These are phyloP conservation scores for Gymnocephalus cernua DNA, from an alignment of 2,113 vertebrate species.

Conservation along the genomic window DNA sequence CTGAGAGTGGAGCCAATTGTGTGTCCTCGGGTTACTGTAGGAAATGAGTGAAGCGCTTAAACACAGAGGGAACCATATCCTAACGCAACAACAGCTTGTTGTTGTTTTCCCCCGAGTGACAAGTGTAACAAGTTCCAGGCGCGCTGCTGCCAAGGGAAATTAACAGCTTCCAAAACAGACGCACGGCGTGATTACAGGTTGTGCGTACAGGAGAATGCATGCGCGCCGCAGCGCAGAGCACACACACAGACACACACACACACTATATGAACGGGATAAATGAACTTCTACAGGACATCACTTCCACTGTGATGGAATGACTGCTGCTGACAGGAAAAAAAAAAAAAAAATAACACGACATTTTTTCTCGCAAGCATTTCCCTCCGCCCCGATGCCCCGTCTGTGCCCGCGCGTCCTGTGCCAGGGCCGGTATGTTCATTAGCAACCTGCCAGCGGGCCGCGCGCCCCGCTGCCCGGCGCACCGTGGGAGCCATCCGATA, in stretches of 20 bases:
- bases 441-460: slow-evolving; percentile 81
- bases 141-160: slow-evolving; percentile 50
- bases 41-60: background rate
- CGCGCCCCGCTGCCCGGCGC: slow-evolving; percentile 76
- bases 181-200: slow-evolving; percentile 65
- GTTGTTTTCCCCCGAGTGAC: slow-evolving; percentile 26
- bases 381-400: slow-evolving; percentile 32
- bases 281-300: too few relatives aligned
- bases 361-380: slow-evolving; percentile 46
- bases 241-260: background rate
- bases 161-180: slow-evolving; percentile 46
- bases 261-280: background rate
- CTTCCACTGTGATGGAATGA: slow-evolving; percentile 56
- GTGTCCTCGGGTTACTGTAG: background rate
- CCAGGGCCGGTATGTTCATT: slow-evolving; percentile 74
- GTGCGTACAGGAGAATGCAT: slow-evolving; percentile 43
- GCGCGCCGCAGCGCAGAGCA: slow-evolving; percentile 8
- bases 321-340: background rate
- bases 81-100: slow-evolving; percentile 33
- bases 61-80: background rate
- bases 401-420: slow-evolving; percentile 63
- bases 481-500: slow-evolving; percentile 79
- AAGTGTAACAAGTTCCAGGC: slow-evolving; percentile 47
- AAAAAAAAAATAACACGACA: slow-evolving; percentile 31
- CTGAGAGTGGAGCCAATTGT: background rate